A percentile compares a stretch with the other conserved stretches of the same genome.
These are phyloP conservation scores for Gopherus evgoodei DNA, from an alignment of 2,113 vertebrate species.

Conservation along the genomic window DNA sequence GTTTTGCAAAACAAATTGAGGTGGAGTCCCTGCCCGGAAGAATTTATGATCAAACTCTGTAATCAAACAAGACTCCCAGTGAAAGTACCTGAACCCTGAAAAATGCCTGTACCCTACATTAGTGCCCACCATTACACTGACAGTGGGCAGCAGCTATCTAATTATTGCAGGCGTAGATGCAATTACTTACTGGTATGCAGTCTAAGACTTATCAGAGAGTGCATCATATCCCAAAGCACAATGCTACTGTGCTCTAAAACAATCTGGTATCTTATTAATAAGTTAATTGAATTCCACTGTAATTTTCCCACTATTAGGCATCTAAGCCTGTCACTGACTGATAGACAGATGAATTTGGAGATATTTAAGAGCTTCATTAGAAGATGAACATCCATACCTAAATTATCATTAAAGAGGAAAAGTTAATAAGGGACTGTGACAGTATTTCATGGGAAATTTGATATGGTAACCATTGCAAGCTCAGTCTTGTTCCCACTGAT, in stretches of 20 bases:
- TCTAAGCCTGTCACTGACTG: slow-evolving; percentile 59
- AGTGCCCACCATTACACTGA: not conserved
- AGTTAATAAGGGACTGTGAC: slow-evolving; percentile 51
- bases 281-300: slow-evolving; percentile 69
- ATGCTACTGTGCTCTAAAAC: slow-evolving; percentile 45
- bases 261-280: slow-evolving; percentile 70
- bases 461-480: slow-evolving; percentile 48
- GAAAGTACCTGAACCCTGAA: not conserved
- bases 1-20: slow-evolving; percentile 27
- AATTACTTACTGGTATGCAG: slow-evolving; percentile 55
- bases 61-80: not conserved
- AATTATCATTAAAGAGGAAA: slow-evolving; percentile 55
- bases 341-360: slow-evolving; percentile 71
- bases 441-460: slow-evolving; percentile 59
- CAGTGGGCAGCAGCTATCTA: not conserved
- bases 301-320: slow-evolving; percentile 54
- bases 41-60: not conserved
- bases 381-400: slow-evolving; percentile 56
- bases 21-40: not conserved
- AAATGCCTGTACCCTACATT: not conserved
- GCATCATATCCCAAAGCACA: slow-evolving; percentile 54
- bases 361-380: slow-evolving; percentile 63
- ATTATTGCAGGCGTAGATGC: slow-evolving; percentile 21
- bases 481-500: not conserved
- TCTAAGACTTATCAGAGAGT: slow-evolving; percentile 59